Conservation (phyloP, 2,113 vertebrate genomes). For the Pygoscelis adeliae region DNA sequence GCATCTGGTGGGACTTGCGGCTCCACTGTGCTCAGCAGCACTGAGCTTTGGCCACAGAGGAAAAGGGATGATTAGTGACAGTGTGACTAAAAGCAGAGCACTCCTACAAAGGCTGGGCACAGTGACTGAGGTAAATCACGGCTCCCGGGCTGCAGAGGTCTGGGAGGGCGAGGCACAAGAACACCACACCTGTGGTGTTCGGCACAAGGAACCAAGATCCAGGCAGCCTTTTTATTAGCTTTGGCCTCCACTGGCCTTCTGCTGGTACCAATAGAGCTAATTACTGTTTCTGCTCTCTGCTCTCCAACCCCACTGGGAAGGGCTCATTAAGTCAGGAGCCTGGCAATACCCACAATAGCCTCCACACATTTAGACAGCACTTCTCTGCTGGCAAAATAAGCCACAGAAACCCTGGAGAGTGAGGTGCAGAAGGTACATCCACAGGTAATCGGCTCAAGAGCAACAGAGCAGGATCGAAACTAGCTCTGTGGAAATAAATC, state of each 20-base stretch:
- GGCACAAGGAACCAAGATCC: fast-evolving
- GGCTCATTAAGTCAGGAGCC: background rate
- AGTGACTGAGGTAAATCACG: background rate
- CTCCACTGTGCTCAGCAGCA: background rate
- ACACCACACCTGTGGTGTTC: background rate
- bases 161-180: background rate
- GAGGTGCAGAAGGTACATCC: background rate
- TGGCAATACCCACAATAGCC: background rate
- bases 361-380: background rate
- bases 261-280: background rate
- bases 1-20: background rate
- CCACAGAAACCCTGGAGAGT: background rate
- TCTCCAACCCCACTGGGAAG: background rate
- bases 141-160: background rate
- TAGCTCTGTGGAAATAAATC: background rate
- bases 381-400: background rate
- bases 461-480: background rate
- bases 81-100: background rate
- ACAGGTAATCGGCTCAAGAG: background rate
- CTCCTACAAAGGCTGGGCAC: background rate
- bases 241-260: background rate
- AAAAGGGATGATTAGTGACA: background rate
- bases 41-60: background rate
- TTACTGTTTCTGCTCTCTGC: background rate
- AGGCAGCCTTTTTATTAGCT: background rate